These are phyloP conservation scores for Etheostoma perlongum DNA, from an alignment of 2,797 vertebrate genomes.

Conservation along the genomic window DNA sequence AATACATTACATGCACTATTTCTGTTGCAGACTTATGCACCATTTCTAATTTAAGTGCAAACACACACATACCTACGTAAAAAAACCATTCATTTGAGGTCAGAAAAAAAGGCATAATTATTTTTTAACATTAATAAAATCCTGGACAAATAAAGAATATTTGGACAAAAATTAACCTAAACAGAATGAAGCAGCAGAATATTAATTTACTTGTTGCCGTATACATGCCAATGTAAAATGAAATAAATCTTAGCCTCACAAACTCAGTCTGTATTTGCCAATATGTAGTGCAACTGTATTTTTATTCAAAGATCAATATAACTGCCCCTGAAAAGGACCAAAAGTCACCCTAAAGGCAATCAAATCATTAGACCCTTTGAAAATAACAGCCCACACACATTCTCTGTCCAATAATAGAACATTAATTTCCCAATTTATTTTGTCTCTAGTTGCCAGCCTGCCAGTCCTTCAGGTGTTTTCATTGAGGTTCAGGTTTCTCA, in stretches of 20 bases:
- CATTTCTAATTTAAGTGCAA: background rate
- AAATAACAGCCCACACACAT: constrained; percentile 53
- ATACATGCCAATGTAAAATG: constrained; percentile 23
- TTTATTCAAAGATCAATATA: constrained; percentile 49
- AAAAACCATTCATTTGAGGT: background rate
- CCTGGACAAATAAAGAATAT: background rate
- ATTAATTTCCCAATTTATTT: constrained; percentile 81
- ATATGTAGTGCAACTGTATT: constrained; percentile 16
- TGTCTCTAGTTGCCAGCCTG: constrained; percentile 67
- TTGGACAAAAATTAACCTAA: background rate
- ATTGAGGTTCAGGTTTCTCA: constrained; percentile 74
- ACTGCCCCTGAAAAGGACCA: constrained; percentile 37
- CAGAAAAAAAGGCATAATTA: background rate
- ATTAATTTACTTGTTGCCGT: background rate
- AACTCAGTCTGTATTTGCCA: constrained; percentile 7
- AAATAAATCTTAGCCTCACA: background rate
- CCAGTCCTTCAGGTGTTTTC: constrained; percentile 80
- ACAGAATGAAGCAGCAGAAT: background rate
- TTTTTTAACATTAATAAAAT: constrained; percentile 11
- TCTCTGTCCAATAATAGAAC: constrained; percentile 72
- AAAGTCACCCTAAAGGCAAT: constrained; percentile 56
- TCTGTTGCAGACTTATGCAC: background rate
- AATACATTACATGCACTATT: background rate
- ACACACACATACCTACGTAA: background rate
- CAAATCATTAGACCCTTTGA: constrained; percentile 62